phyloP scores from a whole-genome alignment of 2,888 invertebrate genomes.

The Panzeria rudis region DNA sequence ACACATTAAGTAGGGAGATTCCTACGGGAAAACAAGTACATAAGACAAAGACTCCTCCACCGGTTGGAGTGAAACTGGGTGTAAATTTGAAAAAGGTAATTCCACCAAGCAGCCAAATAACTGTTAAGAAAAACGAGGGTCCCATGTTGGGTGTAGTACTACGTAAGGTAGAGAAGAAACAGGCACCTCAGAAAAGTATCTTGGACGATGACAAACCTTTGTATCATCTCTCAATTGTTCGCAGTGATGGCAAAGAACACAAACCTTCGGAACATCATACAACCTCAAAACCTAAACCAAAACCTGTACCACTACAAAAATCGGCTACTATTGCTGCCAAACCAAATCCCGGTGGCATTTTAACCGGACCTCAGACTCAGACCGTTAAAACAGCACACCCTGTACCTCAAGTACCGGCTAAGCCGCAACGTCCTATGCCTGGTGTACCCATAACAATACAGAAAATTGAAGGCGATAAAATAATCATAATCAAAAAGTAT shows the following conservation, averaged over 20 bases:
- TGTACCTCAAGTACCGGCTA: constrained; percentile 67
- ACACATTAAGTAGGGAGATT: constrained; percentile 77
- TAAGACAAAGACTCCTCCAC: constrained; percentile 82
- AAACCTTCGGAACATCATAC: constrained; percentile 77
- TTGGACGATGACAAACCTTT: constrained; percentile 83
- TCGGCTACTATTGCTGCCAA: constrained; percentile 76
- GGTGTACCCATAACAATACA: constrained; percentile 83
- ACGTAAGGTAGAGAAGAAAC: constrained; percentile 82
- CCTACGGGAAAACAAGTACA: constrained; percentile 78
- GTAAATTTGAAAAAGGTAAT: constrained; percentile 81
- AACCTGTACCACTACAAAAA: constrained; percentile 75
- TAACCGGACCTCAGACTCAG: constrained; percentile 78
- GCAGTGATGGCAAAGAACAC: constrained; percentile 79
- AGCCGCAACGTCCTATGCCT: constrained; percentile 77
- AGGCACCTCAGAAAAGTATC: constrained; percentile 81
- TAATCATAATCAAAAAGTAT: constrained; percentile 83
- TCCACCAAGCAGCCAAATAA: constrained; percentile 80
- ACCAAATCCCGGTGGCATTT: constrained; percentile 79
- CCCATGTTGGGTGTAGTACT: constrained; percentile 83
- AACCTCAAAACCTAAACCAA: constrained; percentile 78
- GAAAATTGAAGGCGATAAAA: constrained; percentile 84
- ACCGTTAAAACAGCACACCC: constrained; percentile 73
- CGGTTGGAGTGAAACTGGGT: constrained; percentile 81
- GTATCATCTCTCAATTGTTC: constrained; percentile 82
- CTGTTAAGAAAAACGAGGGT: constrained; percentile 80